phyloP scores from a whole-genome alignment of 92 coral and sea anemone species.

The Bergia puertoricense region DNA sequence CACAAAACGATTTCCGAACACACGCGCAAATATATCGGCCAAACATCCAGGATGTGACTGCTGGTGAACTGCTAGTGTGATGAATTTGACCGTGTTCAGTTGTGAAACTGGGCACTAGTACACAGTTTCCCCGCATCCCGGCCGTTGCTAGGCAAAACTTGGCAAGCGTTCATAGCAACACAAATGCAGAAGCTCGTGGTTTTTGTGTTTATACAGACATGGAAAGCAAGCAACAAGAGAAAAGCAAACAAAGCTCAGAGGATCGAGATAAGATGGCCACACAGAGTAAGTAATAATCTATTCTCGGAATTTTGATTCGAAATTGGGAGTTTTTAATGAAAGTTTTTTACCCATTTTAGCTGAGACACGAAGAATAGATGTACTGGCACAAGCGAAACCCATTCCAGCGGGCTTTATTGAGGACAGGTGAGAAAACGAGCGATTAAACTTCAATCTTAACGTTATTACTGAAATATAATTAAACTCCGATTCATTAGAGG shows the following conservation, averaged over 20 bases:
- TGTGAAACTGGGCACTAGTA: conserved; percentile 20
- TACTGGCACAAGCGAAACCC: conserved; percentile 73
- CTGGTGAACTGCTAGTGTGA: background rate
- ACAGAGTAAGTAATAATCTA: conserved; percentile 33
- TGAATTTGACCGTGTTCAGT: background rate
- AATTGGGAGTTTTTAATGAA: background rate
- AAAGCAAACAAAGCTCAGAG: conserved; percentile 55
- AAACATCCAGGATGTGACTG: background rate
- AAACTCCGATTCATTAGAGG: background rate
- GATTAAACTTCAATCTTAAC: background rate
- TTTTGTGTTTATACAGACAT: conserved; percentile 50
- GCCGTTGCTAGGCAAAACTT: conserved; percentile 39
- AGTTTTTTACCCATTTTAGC: conserved; percentile 44
- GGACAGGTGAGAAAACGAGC: conserved; percentile 64
- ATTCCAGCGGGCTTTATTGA: conserved; percentile 88
- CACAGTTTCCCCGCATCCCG: background rate
- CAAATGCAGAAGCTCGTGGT: conserved; percentile 9
- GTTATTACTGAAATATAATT: background rate
- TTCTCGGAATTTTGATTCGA: background rate
- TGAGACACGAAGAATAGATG: conserved; percentile 60
- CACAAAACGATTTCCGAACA: background rate
- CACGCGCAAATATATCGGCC: background rate
- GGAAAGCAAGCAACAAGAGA: conserved; percentile 69
- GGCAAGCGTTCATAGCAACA: conserved; percentile 78
- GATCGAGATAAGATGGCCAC: conserved; percentile 50